Conservation (phyloP, 2,113 vertebrate genomes). For the Lipotes vexillifer region DNA sequence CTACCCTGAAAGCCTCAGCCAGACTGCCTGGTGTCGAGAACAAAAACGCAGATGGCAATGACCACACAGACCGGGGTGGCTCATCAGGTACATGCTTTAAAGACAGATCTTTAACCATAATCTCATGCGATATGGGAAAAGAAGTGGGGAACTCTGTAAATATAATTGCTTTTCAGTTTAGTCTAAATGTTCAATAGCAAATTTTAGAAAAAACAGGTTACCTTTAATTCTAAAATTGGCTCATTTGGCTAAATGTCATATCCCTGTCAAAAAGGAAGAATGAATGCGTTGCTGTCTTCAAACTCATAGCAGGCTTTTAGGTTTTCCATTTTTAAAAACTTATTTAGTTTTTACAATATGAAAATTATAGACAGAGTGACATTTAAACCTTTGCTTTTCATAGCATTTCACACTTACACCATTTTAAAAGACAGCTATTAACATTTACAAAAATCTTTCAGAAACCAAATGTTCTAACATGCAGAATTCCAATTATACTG, state of each 20-base stretch:
- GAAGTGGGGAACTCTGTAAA: conserved; percentile 19
- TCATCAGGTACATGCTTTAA: background rate
- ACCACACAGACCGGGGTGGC: background rate
- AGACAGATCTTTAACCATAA: background rate
- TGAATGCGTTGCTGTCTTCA: conserved; percentile 71
- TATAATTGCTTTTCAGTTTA: conserved; percentile 38
- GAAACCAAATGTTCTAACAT: conserved; percentile 86
- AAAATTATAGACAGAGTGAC: conserved; percentile 84
- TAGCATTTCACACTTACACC: conserved; percentile 84
- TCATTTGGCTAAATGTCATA: conserved; percentile 73
- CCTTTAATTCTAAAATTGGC: conserved; percentile 59
- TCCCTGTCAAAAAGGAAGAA: conserved; percentile 72
- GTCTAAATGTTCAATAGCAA: conserved; percentile 41
- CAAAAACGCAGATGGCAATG: background rate
- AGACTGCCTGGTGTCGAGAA: background rate
- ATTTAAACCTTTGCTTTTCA: conserved; percentile 88
- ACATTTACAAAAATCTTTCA: conserved; percentile 88
- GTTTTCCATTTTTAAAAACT: conserved; percentile 74
- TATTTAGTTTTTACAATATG: conserved; percentile 81
- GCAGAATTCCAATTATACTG: conserved; percentile 85
- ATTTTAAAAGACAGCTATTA: conserved; percentile 87
- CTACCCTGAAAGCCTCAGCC: background rate
- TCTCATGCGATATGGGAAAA: background rate
- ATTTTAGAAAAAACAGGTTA: conserved; percentile 54
- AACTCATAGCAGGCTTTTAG: conserved; percentile 70